Conservation (phyloP, 2,113 vertebrate genomes). For the Numenius arquata region DNA sequence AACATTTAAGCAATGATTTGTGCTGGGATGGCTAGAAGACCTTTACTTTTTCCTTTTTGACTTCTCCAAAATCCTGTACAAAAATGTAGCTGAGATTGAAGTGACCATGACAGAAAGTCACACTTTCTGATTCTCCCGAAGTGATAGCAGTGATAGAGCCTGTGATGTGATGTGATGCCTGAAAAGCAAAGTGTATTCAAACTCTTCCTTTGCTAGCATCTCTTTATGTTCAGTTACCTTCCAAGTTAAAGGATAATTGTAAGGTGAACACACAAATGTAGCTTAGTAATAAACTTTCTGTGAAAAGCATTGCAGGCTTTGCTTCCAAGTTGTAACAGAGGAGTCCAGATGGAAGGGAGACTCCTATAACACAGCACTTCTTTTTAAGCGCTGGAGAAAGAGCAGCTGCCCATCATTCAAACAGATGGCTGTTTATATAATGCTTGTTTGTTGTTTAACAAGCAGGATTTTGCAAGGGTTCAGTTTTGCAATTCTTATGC, state of each 20-base stretch:
- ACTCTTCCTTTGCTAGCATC: background rate
- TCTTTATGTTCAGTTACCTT: background rate
- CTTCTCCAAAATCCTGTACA: background rate
- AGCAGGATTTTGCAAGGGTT: background rate
- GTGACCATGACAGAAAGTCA: background rate
- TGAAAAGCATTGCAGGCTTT: background rate
- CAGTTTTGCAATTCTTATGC: background rate
- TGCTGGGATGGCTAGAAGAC: background rate
- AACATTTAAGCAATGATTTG: background rate
- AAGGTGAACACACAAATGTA: background rate
- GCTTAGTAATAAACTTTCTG: background rate
- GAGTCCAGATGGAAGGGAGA: background rate
- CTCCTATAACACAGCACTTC: background rate
- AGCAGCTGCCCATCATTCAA: background rate
- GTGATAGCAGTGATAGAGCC: background rate
- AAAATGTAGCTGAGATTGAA: background rate
- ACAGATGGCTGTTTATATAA: background rate
- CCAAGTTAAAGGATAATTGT: background rate
- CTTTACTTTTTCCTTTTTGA: background rate
- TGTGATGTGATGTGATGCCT: background rate
- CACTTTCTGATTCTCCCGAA: background rate
- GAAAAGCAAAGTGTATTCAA: background rate
- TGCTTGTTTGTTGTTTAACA: background rate
- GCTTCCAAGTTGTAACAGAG: background rate
- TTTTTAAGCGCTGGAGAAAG: background rate